phyloP scores from a whole-genome alignment of 2,797 vertebrate species.

The Pangasius macronema region DNA sequence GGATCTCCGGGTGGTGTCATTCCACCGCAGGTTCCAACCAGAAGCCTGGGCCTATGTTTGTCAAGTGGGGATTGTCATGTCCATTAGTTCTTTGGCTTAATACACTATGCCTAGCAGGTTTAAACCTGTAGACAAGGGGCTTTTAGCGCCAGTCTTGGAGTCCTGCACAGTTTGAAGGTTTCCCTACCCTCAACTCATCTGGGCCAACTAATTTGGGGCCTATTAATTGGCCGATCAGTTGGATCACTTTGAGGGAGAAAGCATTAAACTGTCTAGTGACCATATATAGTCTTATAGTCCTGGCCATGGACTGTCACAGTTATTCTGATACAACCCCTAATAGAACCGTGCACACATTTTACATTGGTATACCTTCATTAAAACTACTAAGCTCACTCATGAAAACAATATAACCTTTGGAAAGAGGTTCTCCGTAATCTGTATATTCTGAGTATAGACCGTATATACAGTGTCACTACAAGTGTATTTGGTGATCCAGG shows the following conservation, averaged over 20 bases:
- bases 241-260: background rate
- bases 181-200: background rate
- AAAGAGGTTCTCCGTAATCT: background rate
- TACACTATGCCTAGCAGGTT: background rate
- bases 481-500: background rate
- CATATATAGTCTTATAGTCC: background rate
- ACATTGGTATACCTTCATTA: background rate
- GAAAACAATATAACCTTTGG: background rate
- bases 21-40: background rate
- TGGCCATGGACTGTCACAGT: too few species aligned
- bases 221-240: background rate
- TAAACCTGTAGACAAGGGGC: background rate
- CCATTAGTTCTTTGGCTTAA: background rate
- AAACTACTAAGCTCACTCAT: background rate
- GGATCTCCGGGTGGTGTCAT: background rate
- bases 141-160: background rate
- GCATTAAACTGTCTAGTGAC: background rate
- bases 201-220: background rate
- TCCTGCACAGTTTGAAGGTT: background rate
- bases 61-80: background rate
- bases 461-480: background rate
- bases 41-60: background rate
- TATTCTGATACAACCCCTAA: background rate
- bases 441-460: background rate
- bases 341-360: background rate